These are phyloP conservation scores for Terebella lapidaria DNA, from an alignment of 2,888 invertebrate genomes.

Conservation along the genomic window DNA sequence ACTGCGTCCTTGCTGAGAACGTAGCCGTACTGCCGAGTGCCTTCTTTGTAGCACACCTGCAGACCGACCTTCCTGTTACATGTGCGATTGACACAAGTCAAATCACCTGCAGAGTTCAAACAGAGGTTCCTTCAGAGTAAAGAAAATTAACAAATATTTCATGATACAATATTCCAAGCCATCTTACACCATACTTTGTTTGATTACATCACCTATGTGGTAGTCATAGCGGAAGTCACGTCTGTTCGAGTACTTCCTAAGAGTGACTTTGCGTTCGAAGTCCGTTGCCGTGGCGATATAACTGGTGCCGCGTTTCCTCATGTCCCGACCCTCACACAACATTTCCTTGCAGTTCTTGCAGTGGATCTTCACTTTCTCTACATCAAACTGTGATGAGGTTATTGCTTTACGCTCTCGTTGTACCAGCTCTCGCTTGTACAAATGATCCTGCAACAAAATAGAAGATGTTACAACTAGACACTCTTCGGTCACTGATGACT, in stretches of 20 bases:
- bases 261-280: neutral
- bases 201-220: constrained; percentile 1
- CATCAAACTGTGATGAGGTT: neutral
- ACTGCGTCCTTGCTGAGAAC: constrained; percentile 6
- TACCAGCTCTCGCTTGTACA: neutral
- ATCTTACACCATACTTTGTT: neutral
- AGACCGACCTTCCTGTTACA: constrained; percentile 6
- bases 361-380: neutral
- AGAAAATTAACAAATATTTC: neutral
- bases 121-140: neutral
- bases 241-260: neutral
- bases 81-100: neutral
- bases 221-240: neutral
- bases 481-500: too few relatives aligned
- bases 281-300: constrained; percentile 9
- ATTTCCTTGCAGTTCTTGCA: constrained; percentile 9
- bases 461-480: too few relatives aligned
- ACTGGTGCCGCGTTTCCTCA: constrained; percentile 1
- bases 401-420: neutral
- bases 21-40: neutral
- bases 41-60: constrained; percentile 6
- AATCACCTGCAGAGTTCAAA: neutral
- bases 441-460: neutral
- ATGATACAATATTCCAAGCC: neutral
- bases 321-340: neutral